Evolutionary conservation across 2,888 invertebrate species (phyloP).

Genomic region (Carcina quercana): DNA sequence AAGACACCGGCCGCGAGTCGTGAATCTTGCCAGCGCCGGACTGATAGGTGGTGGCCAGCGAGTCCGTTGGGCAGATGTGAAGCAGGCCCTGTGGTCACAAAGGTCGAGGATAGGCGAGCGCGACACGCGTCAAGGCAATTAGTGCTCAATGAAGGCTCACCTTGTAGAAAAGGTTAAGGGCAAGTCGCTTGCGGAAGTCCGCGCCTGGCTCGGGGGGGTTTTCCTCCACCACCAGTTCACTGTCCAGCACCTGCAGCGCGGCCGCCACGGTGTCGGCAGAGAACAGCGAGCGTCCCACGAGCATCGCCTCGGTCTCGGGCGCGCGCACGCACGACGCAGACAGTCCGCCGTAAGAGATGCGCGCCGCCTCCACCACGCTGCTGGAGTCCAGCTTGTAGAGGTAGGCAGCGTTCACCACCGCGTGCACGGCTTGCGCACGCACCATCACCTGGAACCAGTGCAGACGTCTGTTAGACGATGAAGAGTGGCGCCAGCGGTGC

Average conservation of each 20-base stretch:
- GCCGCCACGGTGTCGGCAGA: constrained; percentile 54
- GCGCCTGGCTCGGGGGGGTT: constrained; percentile 71
- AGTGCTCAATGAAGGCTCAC: constrained; percentile 39
- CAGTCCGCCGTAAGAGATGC: constrained; percentile 77
- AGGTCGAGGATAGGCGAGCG: no score
- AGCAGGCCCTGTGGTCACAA: constrained; percentile 31
- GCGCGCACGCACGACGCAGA: constrained; percentile 62
- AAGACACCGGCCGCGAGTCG: constrained; percentile 42
- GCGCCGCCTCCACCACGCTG: constrained; percentile 52
- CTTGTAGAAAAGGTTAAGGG: constrained; percentile 78
- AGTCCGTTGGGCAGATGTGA: constrained; percentile 26
- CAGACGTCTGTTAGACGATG: no score
- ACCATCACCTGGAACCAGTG: constrained; percentile 79
- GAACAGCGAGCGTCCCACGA: constrained; percentile 55
- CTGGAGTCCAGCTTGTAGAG: constrained; percentile 67
- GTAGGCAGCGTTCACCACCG: constrained; percentile 84
- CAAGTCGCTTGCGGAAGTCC: constrained; percentile 73
- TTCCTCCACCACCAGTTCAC: constrained; percentile 34
- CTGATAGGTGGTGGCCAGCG: constrained; percentile 19
- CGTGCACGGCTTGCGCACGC: constrained; percentile 82
- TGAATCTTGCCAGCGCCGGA: constrained; percentile 26
- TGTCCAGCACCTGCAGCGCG: constrained; percentile 29
- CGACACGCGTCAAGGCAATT: no score
- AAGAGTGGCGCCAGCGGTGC: no score
- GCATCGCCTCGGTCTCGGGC: constrained; percentile 56